Base-by-base conservation (phyloP, 2,113 vertebrate genomes). In the Haplotaxodon microlepis region DNA sequence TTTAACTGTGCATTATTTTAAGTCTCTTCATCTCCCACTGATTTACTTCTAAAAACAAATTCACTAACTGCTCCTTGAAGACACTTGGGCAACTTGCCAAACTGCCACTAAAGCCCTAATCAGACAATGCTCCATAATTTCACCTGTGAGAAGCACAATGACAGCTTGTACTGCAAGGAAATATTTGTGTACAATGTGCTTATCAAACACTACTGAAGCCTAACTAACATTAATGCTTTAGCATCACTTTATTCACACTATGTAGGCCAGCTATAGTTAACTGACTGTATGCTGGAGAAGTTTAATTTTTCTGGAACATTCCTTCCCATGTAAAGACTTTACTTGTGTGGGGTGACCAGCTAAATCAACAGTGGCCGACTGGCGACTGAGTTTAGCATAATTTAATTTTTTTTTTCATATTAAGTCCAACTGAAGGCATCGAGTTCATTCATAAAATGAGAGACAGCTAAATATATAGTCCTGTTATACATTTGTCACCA, bases 81-180 rank as follows among this genome's bases (percentile, higher is more conserved):
- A 50, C 42, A 78, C 71, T 76, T 6, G 2, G 71, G 24, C 42
- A 29, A 50, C 71, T 50, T 78, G 42, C 71, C 71, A 50, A 50
- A 78, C 17, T 78, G 42, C 27, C 71, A 78, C 29, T 50, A 78
- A 31, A 78, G 9, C 71, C 16, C 71, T 50, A 76, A 47, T 50
- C 71, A 50, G 71, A 50, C 71, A 78, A 4, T n/a, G 27, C 71
- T 50, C 71, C 45, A 50, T 50, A 50, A 50, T 50, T 31, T 31
- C 42, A 50, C 45, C 42, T 47, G 4, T 19, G 24, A 50, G 71
- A 78, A 31, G 16, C 71, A 50, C 71, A 78, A 50, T 78, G 16
- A 50, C 42, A 50, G 2, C 45, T 50, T 47, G 10, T 13, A 31
- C 42, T 31, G 42, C 17, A 78, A 50, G 27, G 42, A 78, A 78